Base-by-base conservation (phyloP, 2,113 vertebrate genomes). In the Pachycephala philippinensis region DNA sequence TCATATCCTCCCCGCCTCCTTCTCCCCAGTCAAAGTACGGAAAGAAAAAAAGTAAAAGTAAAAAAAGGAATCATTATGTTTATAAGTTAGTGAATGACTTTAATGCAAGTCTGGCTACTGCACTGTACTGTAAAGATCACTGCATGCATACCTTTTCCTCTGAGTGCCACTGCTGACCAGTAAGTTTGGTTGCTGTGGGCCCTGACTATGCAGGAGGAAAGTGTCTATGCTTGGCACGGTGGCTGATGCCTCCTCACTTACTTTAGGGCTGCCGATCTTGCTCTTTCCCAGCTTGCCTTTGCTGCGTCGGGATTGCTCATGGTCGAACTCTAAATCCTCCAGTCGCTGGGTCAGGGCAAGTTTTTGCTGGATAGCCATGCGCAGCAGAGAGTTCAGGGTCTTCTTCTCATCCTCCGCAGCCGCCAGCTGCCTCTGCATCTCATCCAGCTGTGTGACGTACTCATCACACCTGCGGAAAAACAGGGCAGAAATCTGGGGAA, bases 281-380 rank as follows among this genome's bases (percentile, higher is more conserved):
- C 98, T 99, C 98, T 98, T 99, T 93, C 99, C 98, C 87, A 98
- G 98, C 98, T 99, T 99, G 97, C 98, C 98, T 76, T 99, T 99
- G 97, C 98, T 98, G 56, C 99, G 99, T 87, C 99, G 96, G 49
- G 98, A 98, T 98, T 99, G 99, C 98, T 99, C 99, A 2, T 99
- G 98, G 98, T 99, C 99, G 47, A 99, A 99, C 98, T 99, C 99
- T 98, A 99, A 99, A 96, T 99, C 99, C 97, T 99, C 99, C 96
- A 99, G 98, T 11, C 99, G 98, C 94, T 99, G 99, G 33, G 99
- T 99, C 87, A 99, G 97, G 59, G 99, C 99, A 94, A 99, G 98
- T 92, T 99, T 99, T 98, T 99, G 99, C 97, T 99, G 99, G 97
- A 99, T 99, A 63, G 99, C 99, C 99, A 99, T 99, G 69, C 99